Conservation (phyloP, 2,113 vertebrate genomes). For the Cephalopterus ornatus region DNA sequence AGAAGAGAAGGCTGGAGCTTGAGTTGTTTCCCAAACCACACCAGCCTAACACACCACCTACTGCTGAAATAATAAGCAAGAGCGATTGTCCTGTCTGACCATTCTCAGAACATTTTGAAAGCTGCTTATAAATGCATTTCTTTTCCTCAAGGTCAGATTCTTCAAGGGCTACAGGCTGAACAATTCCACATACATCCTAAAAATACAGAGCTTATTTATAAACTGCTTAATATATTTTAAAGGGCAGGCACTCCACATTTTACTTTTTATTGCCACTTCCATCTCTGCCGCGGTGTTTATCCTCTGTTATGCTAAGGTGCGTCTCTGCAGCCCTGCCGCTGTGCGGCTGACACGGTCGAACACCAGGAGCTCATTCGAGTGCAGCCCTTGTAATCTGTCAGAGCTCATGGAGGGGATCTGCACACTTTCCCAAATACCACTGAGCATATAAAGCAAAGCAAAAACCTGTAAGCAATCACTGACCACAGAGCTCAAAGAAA, state of each 20-base stretch:
- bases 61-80: background rate
- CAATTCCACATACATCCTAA: background rate
- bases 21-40: background rate
- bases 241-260: conserved; percentile 32
- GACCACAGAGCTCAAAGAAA: background rate
- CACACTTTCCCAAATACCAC: background rate
- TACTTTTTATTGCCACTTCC: conserved; percentile 51
- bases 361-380: background rate
- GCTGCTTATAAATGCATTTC: background rate
- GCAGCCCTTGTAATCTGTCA: background rate
- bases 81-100: background rate
- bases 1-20: background rate
- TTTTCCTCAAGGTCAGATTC: conserved; percentile 38
- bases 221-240: conserved; percentile 30
- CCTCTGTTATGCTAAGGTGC: background rate
- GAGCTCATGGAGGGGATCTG: background rate
- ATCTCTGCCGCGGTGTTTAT: background rate
- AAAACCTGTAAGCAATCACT: background rate
- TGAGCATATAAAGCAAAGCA: conserved; percentile 4
- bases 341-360: background rate
- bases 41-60: background rate
- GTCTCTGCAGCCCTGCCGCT: background rate
- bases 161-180: background rate
- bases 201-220: conserved; percentile 42
- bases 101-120: background rate